These are phyloP conservation scores for Harpegnathos saltator DNA, from an alignment of 1,140 invertebrate species.

Conservation along the genomic window DNA sequence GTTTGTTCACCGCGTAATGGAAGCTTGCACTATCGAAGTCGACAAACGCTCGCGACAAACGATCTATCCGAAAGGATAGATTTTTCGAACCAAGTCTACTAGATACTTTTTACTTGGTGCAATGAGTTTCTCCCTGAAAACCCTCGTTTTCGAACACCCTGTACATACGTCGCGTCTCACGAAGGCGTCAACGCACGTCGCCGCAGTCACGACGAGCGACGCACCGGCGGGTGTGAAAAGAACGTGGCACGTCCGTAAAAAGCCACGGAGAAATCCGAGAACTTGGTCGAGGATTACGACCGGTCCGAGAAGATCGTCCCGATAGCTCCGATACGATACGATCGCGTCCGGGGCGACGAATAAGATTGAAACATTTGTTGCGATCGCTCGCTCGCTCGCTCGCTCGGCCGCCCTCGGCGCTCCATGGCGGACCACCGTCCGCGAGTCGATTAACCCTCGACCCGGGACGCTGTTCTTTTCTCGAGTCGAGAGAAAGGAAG, in stretches of 20 bases:
- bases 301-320: slow-evolving; percentile 34
- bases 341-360: slow-evolving; percentile 60
- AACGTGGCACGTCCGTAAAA: slow-evolving; percentile 32
- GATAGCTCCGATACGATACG: slow-evolving; percentile 51
- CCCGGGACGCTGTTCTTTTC: background rate
- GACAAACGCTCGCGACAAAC: no score
- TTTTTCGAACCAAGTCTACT: no score
- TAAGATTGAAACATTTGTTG: slow-evolving; percentile 73
- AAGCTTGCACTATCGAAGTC: no score
- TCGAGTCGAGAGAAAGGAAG: background rate
- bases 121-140: no score
- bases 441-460: slow-evolving; percentile 33
- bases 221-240: slow-evolving; percentile 48
- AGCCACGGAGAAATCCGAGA: slow-evolving; percentile 55
- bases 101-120: no score
- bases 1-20: no score
- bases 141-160: no score
- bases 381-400: background rate
- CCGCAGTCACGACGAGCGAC: slow-evolving; percentile 2
- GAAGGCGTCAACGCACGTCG: slow-evolving; percentile 36
- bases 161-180: no score
- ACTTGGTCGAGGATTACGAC: slow-evolving; percentile 49
- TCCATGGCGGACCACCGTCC: slow-evolving; percentile 33
- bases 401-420: no score
- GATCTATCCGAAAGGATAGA: no score